A percentile compares a stretch with the other conserved stretches of the same genome.
phyloP scores from a whole-genome alignment of 2,888 invertebrate species.

The Dromius quadrimaculatus region DNA sequence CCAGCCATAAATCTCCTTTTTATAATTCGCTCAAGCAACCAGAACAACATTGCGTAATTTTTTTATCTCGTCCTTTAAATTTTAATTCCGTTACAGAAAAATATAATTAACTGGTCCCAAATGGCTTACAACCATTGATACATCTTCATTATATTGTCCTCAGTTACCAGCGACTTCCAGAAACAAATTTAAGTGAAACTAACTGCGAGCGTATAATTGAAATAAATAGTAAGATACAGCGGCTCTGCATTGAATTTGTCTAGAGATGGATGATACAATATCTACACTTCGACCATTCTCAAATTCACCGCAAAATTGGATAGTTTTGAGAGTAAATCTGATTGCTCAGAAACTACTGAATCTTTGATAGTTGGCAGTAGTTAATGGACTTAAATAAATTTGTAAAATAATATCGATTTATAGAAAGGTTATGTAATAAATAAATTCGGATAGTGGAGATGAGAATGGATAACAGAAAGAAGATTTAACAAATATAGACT shows the following conservation, averaged over 20 bases:
- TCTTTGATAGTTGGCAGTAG: too few relatives aligned
- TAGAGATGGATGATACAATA: too few relatives aligned
- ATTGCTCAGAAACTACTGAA: too few relatives aligned
- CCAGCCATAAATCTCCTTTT: conserved; percentile 7
- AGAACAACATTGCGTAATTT: conserved; percentile 30
- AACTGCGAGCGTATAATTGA: conserved; percentile 45
- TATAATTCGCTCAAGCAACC: conserved; percentile 36
- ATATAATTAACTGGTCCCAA: conserved; percentile 42
- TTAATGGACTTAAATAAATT: too few relatives aligned
- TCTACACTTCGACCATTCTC: too few relatives aligned
- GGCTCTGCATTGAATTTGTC: conserved; percentile 36
- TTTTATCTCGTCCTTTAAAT: conserved; percentile 41
- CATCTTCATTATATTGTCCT: conserved; percentile 41
- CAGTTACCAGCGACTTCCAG: conserved; percentile 23
- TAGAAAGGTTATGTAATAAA: too few relatives aligned
- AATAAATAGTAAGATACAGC: conserved; percentile 48
- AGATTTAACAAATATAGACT: too few relatives aligned
- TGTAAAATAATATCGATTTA: too few relatives aligned
- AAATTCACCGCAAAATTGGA: too few relatives aligned
- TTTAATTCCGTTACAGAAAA: conserved; percentile 45
- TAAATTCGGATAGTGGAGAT: too few relatives aligned
- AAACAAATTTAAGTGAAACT: conserved; percentile 49
- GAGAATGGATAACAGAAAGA: too few relatives aligned
- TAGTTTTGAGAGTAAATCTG: too few relatives aligned
- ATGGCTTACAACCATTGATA: conserved; percentile 31